These are phyloP conservation scores for Mnemiopsis leidyi DNA, from an alignment of 37 sponge, comb jelly and placozoan genomes.

Conservation along the genomic window DNA sequence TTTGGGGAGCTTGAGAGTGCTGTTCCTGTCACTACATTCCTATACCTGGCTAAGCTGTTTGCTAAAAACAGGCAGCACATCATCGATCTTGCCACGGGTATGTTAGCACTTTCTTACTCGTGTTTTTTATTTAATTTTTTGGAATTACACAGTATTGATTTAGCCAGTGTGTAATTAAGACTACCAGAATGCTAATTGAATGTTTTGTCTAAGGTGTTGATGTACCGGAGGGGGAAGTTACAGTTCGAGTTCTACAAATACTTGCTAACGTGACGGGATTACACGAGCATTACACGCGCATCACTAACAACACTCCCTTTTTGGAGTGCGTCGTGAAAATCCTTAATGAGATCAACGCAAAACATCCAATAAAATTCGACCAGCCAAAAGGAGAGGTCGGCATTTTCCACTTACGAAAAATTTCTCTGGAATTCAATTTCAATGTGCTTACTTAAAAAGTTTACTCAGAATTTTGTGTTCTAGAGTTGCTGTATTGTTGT, in stretches of 20 bases:
- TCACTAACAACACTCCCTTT: slow-evolving; percentile 55
- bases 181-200: no score
- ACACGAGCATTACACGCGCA: slow-evolving; percentile 17
- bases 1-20: slow-evolving; percentile 62
- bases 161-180: not conserved
- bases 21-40: slow-evolving; percentile 54
- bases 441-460: no score
- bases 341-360: slow-evolving; percentile 54
- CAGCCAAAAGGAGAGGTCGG: not conserved
- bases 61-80: slow-evolving; percentile 52
- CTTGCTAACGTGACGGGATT: slow-evolving; percentile 38
- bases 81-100: slow-evolving; percentile 45
- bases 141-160: not conserved
- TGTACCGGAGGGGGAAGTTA: slow-evolving; percentile 26
- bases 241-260: slow-evolving; percentile 37
- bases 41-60: slow-evolving; percentile 23
- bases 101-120: not conserved
- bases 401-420: no score
- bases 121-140: not conserved
- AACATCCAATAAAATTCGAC: slow-evolving; percentile 41
- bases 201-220: not conserved
- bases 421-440: no score
- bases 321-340: slow-evolving; percentile 59
- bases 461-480: no score
- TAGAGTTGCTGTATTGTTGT: no score